A percentile compares a stretch with the other conserved stretches of the same genome.
These are phyloP conservation scores for Ariopsis seemanni DNA, from an alignment of 2,113 vertebrate genomes.

Conservation along the genomic window DNA sequence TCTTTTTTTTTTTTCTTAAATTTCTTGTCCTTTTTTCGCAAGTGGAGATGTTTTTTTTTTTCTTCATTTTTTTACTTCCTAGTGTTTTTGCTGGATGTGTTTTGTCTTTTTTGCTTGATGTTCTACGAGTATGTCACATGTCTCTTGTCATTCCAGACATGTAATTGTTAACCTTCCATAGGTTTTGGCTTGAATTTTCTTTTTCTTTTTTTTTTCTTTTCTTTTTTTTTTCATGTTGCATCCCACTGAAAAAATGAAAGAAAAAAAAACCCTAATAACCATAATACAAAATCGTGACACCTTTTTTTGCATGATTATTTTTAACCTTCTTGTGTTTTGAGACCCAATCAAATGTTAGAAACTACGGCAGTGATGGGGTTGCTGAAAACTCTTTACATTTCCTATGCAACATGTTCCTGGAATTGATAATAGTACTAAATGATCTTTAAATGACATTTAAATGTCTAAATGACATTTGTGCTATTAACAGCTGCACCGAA, in stretches of 20 bases:
- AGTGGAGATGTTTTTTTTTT: conserved; percentile 80
- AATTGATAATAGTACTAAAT: conserved; percentile 9
- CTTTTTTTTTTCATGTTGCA: conserved; percentile 90
- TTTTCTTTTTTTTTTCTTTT: conserved; percentile 73
- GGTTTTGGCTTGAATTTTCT: conserved; percentile 85
- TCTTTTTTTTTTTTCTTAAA: conserved; percentile 93
- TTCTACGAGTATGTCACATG: conserved; percentile 77
- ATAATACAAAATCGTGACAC: conserved; percentile 75
- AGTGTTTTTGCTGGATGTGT: conserved; percentile 92
- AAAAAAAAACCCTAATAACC: conserved; percentile 81
- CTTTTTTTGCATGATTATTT: conserved; percentile 88
- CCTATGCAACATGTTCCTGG: conserved; percentile 60
- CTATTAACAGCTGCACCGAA: not conserved
- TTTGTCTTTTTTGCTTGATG: conserved; percentile 99
- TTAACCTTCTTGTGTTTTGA: conserved; percentile 77
- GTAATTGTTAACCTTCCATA: conserved; percentile 68
- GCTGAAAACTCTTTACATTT: conserved; percentile 38
- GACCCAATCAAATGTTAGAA: conserved; percentile 24
- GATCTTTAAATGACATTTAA: no score
- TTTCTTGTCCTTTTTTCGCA: conserved; percentile 97
- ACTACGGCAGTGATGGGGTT: not conserved
- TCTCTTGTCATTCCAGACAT: conserved; percentile 68
- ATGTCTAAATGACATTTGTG: not conserved
- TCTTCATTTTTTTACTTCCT: conserved; percentile 79
- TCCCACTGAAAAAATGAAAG: conserved; percentile 72